A percentile compares a stretch with the other conserved stretches of the same genome.
phyloP scores from a whole-genome alignment of 2,113 vertebrate genomes.

The Dendropsophus ebraccatus region DNA sequence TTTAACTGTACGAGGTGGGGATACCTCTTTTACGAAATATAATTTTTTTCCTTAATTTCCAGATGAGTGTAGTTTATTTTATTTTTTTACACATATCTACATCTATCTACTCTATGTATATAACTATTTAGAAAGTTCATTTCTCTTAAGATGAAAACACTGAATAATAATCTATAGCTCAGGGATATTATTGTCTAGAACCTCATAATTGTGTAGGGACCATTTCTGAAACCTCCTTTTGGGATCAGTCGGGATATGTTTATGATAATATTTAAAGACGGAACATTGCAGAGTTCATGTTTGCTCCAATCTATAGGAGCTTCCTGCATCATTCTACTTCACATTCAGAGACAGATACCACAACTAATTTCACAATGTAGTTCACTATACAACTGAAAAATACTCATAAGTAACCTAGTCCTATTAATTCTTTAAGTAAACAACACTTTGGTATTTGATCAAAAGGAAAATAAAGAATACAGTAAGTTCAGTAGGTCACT shows the following conservation, averaged over 20 bases:
- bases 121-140: neutral
- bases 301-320: slow-evolving; percentile 2
- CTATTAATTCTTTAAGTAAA: neutral
- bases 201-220: neutral
- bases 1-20: no score
- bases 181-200: neutral
- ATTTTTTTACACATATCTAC: no score
- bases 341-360: neutral
- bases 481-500: neutral
- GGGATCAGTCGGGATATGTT: neutral
- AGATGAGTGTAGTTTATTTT: no score
- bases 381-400: neutral
- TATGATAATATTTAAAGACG: neutral
- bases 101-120: neutral
- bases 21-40: no score
- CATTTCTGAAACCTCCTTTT: neutral
- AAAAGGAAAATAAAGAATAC: neutral
- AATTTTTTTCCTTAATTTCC: no score
- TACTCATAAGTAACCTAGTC: neutral
- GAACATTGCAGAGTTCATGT: neutral
- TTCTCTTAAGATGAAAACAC: neutral
- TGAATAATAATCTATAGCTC: neutral
- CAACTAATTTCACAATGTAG: neutral
- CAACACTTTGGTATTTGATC: neutral
- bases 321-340: neutral